Base-by-base conservation (phyloP, 2,113 vertebrate species). In the Hoplias malabaricus region DNA sequence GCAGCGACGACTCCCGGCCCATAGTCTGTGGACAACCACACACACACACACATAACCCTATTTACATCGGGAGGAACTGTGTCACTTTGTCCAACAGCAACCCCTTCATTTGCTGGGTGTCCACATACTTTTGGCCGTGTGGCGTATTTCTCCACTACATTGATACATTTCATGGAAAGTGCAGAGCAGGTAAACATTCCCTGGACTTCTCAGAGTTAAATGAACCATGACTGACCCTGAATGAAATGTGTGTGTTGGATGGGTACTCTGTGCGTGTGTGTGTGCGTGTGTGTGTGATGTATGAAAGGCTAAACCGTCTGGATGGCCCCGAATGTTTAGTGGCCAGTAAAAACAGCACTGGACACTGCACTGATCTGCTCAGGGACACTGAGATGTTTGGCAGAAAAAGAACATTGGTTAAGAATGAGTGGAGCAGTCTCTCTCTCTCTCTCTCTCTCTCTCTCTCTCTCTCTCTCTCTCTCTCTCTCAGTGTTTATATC, bases 321-420 rank as follows among this genome's bases (percentile, higher is more conserved):
- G 56, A 59, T 27, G 5, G 57, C 3, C 27, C 27, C 5, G 56
- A 29, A 56, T 48, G 68, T 12, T 36, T 9, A 36, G 38, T 31
- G 31, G 36, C 29, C 46, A 11, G 34, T 36, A 69, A 80, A 62
- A 65, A 61, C 48, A 80, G 56, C 25, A 6, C 48, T 31, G n/a
- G 25, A 25, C 27, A 8, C 66, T 10, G 54, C 29, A 61, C 10
- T 1, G 42, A 34, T 63, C 72, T 31, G 12, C 56, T 59, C 3
- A 33, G 29, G 13, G 14, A 59, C n/a, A 23, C 29, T 62, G 25
- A 63, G 8, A 6, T 48, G 6, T 5, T 21, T 57, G 53, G 56
- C 57, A 63, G n/a, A 48, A 16, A 43, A 1, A 1, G 36, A 73
- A 73, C 19, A 61, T 1, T 29, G 16, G 56, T 31, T 59, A 31